These are phyloP conservation scores for Ctenodactylus gundi DNA, from an alignment of 2,113 vertebrate species.

Conservation along the genomic window DNA sequence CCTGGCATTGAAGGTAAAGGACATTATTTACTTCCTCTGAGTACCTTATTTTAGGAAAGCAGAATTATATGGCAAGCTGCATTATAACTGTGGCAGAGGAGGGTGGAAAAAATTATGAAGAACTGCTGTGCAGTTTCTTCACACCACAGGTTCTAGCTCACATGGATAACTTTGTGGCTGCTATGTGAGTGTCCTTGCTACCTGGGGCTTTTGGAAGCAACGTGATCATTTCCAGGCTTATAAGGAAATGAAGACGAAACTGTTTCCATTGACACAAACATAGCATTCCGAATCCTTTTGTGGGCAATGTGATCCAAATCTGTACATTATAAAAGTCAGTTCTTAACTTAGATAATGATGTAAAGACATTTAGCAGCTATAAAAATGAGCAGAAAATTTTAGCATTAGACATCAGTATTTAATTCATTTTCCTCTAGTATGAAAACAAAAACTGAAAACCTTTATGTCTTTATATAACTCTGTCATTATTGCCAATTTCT, in stretches of 20 bases:
- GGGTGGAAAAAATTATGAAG: background rate
- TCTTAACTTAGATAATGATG: background rate
- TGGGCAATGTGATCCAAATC: conserved; percentile 8
- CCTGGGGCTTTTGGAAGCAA: background rate
- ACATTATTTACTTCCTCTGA: conserved; percentile 16
- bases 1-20: conserved; percentile 93
- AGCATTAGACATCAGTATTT: background rate
- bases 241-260: background rate
- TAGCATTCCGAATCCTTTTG: background rate
- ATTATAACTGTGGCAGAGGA: background rate
- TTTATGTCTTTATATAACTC: background rate
- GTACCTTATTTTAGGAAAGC: background rate
- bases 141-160: background rate
- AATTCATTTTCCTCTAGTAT: background rate
- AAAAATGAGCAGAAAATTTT: background rate
- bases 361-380: background rate
- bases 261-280: background rate
- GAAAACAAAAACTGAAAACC: conserved; percentile 8
- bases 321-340: conserved; percentile 2
- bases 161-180: background rate
- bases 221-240: background rate
- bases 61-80: conserved; percentile 11
- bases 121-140: background rate
- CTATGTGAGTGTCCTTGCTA: background rate
- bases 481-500: conserved; percentile 31